Base-by-base conservation (phyloP, 2,113 vertebrate species). In the Hemibagrus wyckioides region DNA sequence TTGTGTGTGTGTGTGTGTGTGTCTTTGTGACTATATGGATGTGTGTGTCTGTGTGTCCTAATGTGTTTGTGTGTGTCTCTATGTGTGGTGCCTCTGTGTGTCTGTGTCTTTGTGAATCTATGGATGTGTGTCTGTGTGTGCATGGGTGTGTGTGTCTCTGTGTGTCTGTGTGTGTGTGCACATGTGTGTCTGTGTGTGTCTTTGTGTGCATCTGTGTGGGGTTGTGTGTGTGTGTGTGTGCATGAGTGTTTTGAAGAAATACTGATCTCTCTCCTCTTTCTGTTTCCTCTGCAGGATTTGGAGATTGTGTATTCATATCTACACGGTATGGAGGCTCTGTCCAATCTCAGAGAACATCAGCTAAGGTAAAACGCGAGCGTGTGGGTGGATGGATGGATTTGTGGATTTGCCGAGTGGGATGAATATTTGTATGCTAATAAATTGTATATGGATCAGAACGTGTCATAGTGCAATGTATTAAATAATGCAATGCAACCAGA, bases 231-330 rank as follows among this genome's bases (percentile, higher is more conserved):
- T 39, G 67, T 63, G 79, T 48, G 21, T 52, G 57, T 48, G 30
- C 48, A 61, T 77, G 57, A 50, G 39, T 6, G 10, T 6, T 25
- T 57, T 76, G 50, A 80, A 54, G 21, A 33, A 52, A 33, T 80
- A 61, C 76, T 88, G 52, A 90, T 65, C 28, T 76, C 39, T 85
- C 75, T 73, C 25, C 7, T 76, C 80, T 85, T 28, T 56, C 79
- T 75, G 91, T 63, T 87, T 50, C 28, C 56, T 93, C 92, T 92
- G 50, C 93, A 99, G 98, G 97, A 99, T 92, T 93, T 99, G 95
- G 98, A 99, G 94, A 98, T 99, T 15, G 97, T 99, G 15, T 99
- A 99, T 93, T 99, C 98, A 0, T 99, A 99, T 91, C 95, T 99
- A 82, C 98, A 99, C 61, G 98, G 98, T 30, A 99, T 99, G 98